Conservation (phyloP, 2,113 vertebrate genomes). For the Malurus melanocephalus region DNA sequence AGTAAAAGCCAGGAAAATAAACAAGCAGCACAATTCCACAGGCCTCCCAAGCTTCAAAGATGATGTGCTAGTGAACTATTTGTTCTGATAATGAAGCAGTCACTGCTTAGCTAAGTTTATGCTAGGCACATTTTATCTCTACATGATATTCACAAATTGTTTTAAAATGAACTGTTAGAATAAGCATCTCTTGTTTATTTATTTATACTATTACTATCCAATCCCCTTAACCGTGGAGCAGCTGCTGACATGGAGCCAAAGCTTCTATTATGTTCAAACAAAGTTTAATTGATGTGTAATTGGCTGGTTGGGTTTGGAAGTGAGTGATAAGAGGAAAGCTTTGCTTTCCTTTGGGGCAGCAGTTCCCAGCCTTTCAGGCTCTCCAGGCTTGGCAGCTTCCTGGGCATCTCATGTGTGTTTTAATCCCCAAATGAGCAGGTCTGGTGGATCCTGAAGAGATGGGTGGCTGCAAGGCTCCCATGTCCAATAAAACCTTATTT, state of each 20-base stretch:
- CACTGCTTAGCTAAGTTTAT: constrained; percentile 67
- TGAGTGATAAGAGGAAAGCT: constrained; percentile 4
- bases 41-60: constrained; percentile 65
- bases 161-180: constrained; percentile 82
- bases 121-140: constrained; percentile 69
- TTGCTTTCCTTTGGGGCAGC: background rate
- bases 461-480: background rate
- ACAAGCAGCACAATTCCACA: constrained; percentile 44
- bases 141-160: constrained; percentile 74
- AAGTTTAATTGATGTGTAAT: constrained; percentile 56
- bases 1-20: constrained; percentile 56
- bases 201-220: constrained; percentile 58
- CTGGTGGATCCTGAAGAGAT: background rate
- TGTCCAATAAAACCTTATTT: background rate
- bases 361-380: constrained; percentile 15
- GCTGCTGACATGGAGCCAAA: constrained; percentile 53
- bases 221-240: constrained; percentile 33
- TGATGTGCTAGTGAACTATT: constrained; percentile 71
- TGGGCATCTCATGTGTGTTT: background rate
- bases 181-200: constrained; percentile 73
- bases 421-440: background rate
- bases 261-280: constrained; percentile 54
- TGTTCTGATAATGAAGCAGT: constrained; percentile 69
- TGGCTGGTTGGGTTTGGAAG: constrained; percentile 27
- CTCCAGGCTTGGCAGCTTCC: background rate